Percentiles rank a stretch among this genome's conserved stretches.
Evolutionary conservation across 2,888 invertebrate species (phyloP).

Genomic region (Zelleria hepariella): DNA sequence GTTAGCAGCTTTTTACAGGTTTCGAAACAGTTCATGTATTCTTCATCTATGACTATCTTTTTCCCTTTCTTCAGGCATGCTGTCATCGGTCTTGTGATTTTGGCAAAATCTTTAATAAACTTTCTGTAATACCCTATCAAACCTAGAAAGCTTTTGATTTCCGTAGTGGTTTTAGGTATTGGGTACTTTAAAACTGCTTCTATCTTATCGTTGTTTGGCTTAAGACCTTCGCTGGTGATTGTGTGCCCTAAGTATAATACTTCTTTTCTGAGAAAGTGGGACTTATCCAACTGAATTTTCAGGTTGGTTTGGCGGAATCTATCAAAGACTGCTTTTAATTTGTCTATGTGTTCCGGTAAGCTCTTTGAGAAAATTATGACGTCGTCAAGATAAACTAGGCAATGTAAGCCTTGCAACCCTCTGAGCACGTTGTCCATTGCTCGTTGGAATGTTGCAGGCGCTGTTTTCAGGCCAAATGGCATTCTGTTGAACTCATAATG

Average conservation of each 20-base stretch:
- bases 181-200: conserved; percentile 19
- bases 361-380: conserved; percentile 19
- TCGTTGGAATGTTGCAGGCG: too few species aligned
- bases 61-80: conserved; percentile 18
- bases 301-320: conserved; percentile 2
- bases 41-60: conserved; percentile 11
- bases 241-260: too few species aligned
- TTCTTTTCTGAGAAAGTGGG: conserved; percentile 7
- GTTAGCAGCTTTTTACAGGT: conserved; percentile 22
- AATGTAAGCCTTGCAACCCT: conserved; percentile 17
- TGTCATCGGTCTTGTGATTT: conserved; percentile 20
- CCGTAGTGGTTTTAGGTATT: conserved; percentile 18
- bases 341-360: conserved; percentile 9
- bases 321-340: conserved; percentile 12
- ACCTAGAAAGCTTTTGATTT: conserved; percentile 22
- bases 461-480: too few species aligned
- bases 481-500: too few species aligned
- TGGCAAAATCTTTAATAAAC: conserved; percentile 22
- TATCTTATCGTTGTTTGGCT: conserved; percentile 23
- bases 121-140: conserved; percentile 21
- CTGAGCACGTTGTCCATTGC: too few species aligned
- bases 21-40: conserved; percentile 18
- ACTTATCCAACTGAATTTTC: conserved; percentile 8
- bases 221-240: too few species aligned
- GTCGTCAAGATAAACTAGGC: conserved; percentile 23